Conservation (phyloP, 1,140 invertebrate genomes). For the Pseudomyrmex pallidus region DNA sequence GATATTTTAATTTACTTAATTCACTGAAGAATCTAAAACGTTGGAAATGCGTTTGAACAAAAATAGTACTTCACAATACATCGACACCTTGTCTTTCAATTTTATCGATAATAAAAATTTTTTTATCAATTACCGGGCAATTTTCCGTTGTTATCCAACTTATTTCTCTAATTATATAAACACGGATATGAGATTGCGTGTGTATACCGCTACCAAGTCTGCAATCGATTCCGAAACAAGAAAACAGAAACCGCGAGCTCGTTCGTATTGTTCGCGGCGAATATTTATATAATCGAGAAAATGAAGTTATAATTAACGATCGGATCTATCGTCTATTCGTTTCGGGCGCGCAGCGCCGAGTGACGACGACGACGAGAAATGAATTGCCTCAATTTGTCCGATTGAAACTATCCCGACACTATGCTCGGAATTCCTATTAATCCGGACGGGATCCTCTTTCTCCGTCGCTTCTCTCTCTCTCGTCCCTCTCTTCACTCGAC, state of each 20-base stretch:
- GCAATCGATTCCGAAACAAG: neutral
- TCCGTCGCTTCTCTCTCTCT: constrained; percentile 33
- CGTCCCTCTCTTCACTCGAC: neutral
- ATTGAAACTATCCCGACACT: constrained; percentile 81
- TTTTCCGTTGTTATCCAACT: too few relatives aligned
- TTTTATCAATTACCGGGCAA: too few relatives aligned
- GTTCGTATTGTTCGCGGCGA: neutral
- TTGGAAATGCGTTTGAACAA: too few relatives aligned
- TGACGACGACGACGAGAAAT: constrained; percentile 75
- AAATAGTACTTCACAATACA: too few relatives aligned
- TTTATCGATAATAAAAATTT: too few relatives aligned
- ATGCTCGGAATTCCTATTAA: constrained; percentile 82
- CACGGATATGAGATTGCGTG: too few relatives aligned
- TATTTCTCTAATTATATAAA: too few relatives aligned
- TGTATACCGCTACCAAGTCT: too few relatives aligned
- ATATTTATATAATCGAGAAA: constrained; percentile 44
- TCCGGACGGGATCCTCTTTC: constrained; percentile 56
- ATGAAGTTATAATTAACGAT: constrained; percentile 76
- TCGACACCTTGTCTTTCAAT: too few relatives aligned
- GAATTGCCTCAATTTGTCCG: constrained; percentile 81
- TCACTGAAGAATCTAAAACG: too few relatives aligned
- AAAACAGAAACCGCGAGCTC: too few relatives aligned
- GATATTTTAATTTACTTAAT: too few relatives aligned
- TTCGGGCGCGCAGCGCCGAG: constrained; percentile 34
- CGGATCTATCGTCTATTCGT: constrained; percentile 59